Conservation (phyloP, 2,888 invertebrate species). For the Melipona bicolor region DNA sequence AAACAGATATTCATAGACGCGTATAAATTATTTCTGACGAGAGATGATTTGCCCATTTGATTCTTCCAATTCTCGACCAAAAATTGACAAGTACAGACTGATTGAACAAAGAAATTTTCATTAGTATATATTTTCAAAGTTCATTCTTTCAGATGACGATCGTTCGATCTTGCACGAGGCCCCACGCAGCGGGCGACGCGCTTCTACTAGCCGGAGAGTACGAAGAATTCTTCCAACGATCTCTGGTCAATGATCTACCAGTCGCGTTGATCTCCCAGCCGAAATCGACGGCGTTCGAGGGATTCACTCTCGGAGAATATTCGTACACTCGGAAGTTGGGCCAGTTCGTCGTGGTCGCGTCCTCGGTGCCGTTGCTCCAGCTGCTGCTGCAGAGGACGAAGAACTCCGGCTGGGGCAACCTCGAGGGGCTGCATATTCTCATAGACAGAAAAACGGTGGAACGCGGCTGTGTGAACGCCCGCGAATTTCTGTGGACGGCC, state of each 20-base stretch:
- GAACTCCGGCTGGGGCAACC: constrained; percentile 67
- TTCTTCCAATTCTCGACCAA: no score
- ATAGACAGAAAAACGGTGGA: constrained; percentile 53
- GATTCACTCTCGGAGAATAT: constrained; percentile 33
- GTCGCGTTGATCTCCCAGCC: constrained; percentile 54
- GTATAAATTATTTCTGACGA: no score
- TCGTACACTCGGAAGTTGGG: constrained; percentile 48
- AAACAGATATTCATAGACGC: no score
- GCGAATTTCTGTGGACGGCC: constrained; percentile 53
- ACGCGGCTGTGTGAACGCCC: constrained; percentile 60
- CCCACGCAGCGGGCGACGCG: not conserved
- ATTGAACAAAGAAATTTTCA: no score
- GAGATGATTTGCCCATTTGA: no score
- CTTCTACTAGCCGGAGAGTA: constrained; percentile 59
- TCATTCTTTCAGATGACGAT: constrained; percentile 33
- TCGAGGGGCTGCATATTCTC: constrained; percentile 58
- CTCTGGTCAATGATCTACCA: not conserved
- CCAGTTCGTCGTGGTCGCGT: constrained; percentile 49
- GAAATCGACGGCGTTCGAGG: constrained; percentile 20
- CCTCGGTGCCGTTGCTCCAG: constrained; percentile 47
- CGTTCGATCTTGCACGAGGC: constrained; percentile 20
- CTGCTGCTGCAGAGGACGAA: constrained; percentile 52
- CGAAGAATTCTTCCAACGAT: constrained; percentile 33
- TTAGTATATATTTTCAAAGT: not conserved
- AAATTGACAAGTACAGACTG: no score